These are phyloP conservation scores for Glaucopsyche alexis DNA, from an alignment of 2,888 invertebrate species.

Conservation along the genomic window DNA sequence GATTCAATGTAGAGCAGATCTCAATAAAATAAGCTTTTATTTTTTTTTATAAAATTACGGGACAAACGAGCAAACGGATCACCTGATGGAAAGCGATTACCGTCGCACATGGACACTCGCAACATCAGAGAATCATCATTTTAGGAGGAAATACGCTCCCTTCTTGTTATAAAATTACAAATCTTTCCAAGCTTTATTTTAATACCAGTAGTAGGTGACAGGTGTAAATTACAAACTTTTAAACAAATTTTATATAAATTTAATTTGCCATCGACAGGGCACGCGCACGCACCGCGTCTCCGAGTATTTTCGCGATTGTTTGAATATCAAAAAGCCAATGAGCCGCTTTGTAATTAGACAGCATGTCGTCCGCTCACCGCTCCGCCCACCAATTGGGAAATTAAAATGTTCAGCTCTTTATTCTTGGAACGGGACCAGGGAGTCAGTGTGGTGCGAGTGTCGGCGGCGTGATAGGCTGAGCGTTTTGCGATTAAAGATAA, in stretches of 20 bases:
- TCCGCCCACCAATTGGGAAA: conserved; percentile 60
- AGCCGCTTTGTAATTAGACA: conserved; percentile 59
- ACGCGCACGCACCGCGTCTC: not conserved
- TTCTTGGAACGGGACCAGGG: conserved; percentile 43
- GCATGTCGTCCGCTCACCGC: conserved; percentile 57
- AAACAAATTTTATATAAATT: not conserved
- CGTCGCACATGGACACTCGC: too few species aligned
- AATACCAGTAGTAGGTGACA: too few species aligned
- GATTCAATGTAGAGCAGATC: too few species aligned
- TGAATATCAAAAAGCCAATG: conserved; percentile 44
- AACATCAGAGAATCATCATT: too few species aligned
- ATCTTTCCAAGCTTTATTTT: too few species aligned
- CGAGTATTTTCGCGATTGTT: conserved; percentile 31
- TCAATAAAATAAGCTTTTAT: too few species aligned
- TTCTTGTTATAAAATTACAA: too few species aligned
- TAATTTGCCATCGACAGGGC: not conserved
- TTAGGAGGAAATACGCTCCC: too few species aligned
- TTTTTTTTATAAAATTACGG: too few species aligned
- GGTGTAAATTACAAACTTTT: too few species aligned
- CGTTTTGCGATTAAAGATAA: not conserved
- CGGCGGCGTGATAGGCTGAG: conserved; percentile 39
- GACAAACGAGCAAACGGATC: too few species aligned
- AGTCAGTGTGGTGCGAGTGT: conserved; percentile 34
- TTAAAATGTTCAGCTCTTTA: conserved; percentile 58
- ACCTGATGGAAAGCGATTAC: too few species aligned